Evolutionary conservation across 1,140 invertebrate species (phyloP).

Genomic region (Tetranychus urticae): DNA sequence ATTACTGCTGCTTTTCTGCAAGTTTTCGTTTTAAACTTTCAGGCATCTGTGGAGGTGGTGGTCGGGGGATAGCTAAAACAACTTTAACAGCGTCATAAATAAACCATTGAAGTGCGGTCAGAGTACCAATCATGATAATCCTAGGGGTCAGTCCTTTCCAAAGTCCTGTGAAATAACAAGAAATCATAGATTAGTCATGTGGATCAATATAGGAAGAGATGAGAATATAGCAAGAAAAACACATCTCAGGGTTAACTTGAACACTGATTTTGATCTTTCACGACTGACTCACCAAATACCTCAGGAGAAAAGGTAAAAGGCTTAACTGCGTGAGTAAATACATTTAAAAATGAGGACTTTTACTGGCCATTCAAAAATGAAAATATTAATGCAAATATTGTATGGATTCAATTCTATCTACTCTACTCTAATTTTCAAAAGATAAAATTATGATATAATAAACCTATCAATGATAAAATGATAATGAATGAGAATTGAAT

Average conservation of each 20-base stretch:
- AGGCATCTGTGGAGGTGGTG: slow-evolving; percentile 56
- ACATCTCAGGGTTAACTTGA: background rate
- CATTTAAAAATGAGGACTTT: background rate
- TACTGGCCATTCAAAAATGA: too few relatives aligned
- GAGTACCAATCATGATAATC: slow-evolving; percentile 98
- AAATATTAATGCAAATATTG: too few relatives aligned
- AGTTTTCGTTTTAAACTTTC: slow-evolving; percentile 10
- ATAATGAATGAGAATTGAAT: background rate
- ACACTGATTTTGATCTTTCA: background rate
- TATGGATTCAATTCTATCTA: too few relatives aligned
- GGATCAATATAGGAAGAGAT: background rate
- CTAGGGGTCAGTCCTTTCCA: slow-evolving; percentile 93
- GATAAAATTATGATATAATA: too few relatives aligned
- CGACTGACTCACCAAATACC: background rate
- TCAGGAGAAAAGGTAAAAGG: background rate
- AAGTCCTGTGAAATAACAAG: slow-evolving; percentile 28
- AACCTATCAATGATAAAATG: background rate
- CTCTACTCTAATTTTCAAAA: too few relatives aligned
- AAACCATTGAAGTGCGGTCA: slow-evolving; percentile 95
- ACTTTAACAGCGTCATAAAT: slow-evolving; percentile 96
- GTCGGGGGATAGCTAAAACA: slow-evolving; percentile 65
- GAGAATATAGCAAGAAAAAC: background rate
- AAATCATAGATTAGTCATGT: background rate
- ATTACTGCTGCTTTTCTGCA: slow-evolving; percentile 2
- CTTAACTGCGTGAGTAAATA: background rate